Evolutionary conservation across 2,797 vertebrate species (phyloP).

Genomic region (Champsocephalus esox): DNA sequence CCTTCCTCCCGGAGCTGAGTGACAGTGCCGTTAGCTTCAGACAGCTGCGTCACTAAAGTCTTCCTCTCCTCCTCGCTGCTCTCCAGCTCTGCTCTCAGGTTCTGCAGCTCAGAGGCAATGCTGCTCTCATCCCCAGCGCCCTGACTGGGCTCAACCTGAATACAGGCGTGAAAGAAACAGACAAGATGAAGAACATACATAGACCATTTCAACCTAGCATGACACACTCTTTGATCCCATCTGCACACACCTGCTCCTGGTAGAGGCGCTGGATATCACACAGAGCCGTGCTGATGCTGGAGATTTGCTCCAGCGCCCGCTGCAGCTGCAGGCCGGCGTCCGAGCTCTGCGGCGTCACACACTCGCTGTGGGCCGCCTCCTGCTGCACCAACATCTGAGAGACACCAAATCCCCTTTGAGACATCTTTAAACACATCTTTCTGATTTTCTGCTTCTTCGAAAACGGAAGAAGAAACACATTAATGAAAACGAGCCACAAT

Average conservation of each 20-base stretch:
- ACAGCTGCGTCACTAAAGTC: constrained; percentile 61
- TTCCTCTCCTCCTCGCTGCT: constrained; percentile 64
- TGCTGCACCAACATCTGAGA: constrained; percentile 84
- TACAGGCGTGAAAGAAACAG: background rate
- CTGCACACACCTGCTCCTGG: constrained; percentile 70
- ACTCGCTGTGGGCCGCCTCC: constrained; percentile 68
- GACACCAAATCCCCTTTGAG: constrained; percentile 27
- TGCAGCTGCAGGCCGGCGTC: constrained; percentile 74
- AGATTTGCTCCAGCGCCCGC: constrained; percentile 82
- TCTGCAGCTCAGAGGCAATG: constrained; percentile 65
- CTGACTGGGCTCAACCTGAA: constrained; percentile 70
- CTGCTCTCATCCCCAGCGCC: constrained; percentile 40
- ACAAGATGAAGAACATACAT: accelerated
- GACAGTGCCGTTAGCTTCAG: constrained; percentile 52
- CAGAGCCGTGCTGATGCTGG: constrained; percentile 68
- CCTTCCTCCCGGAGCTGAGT: constrained; percentile 78
- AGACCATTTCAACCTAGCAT: background rate
- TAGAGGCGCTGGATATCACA: constrained; percentile 74
- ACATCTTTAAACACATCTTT: constrained; percentile 24
- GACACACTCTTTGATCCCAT: background rate
- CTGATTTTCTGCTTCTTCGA: constrained; percentile 25
- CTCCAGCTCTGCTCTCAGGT: constrained; percentile 67
- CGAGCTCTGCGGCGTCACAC: constrained; percentile 44
- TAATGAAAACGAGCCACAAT: constrained; percentile 48
- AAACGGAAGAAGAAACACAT: constrained; percentile 37